Evolutionary conservation across 1,140 invertebrate genomes (phyloP), one percentile per base, ranked within the genome.

Genomic region (Papilio polytes): DNA sequence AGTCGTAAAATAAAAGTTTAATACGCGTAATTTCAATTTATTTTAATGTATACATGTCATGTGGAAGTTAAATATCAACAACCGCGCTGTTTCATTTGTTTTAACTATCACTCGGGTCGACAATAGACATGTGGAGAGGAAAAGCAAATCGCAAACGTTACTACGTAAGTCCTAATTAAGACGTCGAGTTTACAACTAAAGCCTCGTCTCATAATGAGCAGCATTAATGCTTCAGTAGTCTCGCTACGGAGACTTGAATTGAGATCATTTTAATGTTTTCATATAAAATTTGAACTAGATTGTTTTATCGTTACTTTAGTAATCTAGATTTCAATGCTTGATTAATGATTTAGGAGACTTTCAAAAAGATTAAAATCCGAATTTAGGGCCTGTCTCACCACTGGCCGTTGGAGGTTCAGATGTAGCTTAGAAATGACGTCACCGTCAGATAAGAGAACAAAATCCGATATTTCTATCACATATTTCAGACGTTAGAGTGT

Each of bases 121-220:
- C 56, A 78, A 78, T 78, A 78, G 77, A 1, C 51, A 59, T 78
- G 77, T 63, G 77, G 77, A 63, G 77, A 78, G 41, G 77, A 44
- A 66, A 44, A 78, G 77, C 56, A 63, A 78, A 78, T 44, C 26
- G 20, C 56, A 78, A 22, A 63, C 77, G 56, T 63, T 20, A 66
- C 22, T 66, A 46, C 56, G 36, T 41, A 63, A 78, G 41, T 41
- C 77, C 77, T 78, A 78, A 78, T 78, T 78, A 78, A 78, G 77
- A 78, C 56, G 77, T 44, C 56, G 56, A 41, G 26, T 63, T 63
- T 36, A 78, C 77, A 63, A 44, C 46, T 36, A 41, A 44, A 63
- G 77, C 31, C 53, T 44, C 77, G 56, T 59, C 36, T 78, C 51
- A 59, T 78, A 78, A 63, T 63, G 56, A 78, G 56, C 77, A 63